Percentiles rank a stretch among this genome's conserved stretches.
These are phyloP conservation scores for Lymantria dispar DNA, from an alignment of 2,888 invertebrate species.

Conservation along the genomic window DNA sequence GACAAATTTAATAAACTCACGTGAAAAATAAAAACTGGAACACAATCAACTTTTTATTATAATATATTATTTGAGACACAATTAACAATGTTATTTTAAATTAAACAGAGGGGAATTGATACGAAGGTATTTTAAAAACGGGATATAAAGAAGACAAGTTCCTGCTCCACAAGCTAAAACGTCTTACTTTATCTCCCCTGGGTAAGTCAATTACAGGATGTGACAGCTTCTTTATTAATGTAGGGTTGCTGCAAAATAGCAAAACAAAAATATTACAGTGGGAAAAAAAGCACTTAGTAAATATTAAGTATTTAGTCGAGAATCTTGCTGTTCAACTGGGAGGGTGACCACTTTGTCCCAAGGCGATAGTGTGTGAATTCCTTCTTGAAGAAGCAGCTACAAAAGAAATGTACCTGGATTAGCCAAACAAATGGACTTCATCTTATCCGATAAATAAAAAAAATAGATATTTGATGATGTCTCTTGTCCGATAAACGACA, in stretches of 20 bases:
- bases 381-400: too few species aligned
- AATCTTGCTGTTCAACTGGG: neutral
- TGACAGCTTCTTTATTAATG: conserved; percentile 32
- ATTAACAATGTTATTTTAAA: neutral
- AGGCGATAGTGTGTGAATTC: too few species aligned
- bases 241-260: conserved; percentile 29
- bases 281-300: neutral
- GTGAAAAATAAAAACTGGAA: too few species aligned
- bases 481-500: too few species aligned
- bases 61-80: too few species aligned
- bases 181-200: conserved; percentile 29
- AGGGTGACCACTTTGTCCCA: too few species aligned
- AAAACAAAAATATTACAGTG: neutral
- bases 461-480: too few species aligned
- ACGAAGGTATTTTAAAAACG: conserved; percentile 58
- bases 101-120: conserved; percentile 31
- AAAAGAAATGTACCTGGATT: too few species aligned
- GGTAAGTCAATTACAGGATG: conserved; percentile 25
- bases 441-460: too few species aligned
- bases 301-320: neutral
- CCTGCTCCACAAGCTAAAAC: conserved; percentile 57
- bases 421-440: too few species aligned
- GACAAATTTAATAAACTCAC: too few species aligned
- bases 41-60: too few species aligned
- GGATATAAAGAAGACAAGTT: conserved; percentile 59